Conservation (phyloP, 1,140 invertebrate genomes). For the Pinna nobilis region DNA sequence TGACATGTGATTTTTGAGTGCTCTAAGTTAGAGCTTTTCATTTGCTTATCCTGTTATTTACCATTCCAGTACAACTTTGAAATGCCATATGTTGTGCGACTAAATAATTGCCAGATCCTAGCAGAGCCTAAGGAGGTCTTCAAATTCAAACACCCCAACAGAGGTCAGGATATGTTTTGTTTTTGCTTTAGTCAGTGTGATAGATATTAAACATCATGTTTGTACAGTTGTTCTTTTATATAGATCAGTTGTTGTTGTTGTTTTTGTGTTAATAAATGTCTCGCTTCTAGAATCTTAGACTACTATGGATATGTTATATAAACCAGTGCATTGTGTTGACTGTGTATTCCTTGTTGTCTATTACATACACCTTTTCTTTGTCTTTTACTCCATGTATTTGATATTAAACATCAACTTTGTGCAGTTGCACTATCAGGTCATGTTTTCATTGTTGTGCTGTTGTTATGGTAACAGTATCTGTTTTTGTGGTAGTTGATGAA, state of each 20-base stretch:
- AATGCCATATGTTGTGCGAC: slow-evolving; percentile 93
- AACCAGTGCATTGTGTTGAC: no score
- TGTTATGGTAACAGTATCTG: no score
- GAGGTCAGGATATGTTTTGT: slow-evolving; percentile 67
- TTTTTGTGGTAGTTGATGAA: no score
- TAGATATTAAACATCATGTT: no score
- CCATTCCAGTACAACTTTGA: slow-evolving; percentile 81
- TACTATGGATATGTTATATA: no score
- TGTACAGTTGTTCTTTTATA: not conserved
- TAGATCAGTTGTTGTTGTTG: not conserved
- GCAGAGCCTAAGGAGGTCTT: slow-evolving; percentile 87
- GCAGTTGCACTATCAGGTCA: not conserved
- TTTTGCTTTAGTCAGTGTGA: no score
- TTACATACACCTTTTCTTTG: no score
- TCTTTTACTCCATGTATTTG: no score
- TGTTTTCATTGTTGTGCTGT: not conserved
- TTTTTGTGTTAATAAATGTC: no score
- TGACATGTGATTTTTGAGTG: not conserved
- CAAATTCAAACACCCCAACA: slow-evolving; percentile 92
- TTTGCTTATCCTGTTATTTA: not conserved
- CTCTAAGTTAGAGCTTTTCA: not conserved
- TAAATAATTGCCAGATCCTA: slow-evolving; percentile 93
- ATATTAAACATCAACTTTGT: no score
- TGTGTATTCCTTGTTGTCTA: no score
- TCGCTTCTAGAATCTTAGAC: no score